A percentile compares a stretch with the other conserved stretches of the same genome.
These are phyloP conservation scores for Carterocephalus palaemon DNA, from an alignment of 2,888 invertebrate genomes.

Conservation along the genomic window DNA sequence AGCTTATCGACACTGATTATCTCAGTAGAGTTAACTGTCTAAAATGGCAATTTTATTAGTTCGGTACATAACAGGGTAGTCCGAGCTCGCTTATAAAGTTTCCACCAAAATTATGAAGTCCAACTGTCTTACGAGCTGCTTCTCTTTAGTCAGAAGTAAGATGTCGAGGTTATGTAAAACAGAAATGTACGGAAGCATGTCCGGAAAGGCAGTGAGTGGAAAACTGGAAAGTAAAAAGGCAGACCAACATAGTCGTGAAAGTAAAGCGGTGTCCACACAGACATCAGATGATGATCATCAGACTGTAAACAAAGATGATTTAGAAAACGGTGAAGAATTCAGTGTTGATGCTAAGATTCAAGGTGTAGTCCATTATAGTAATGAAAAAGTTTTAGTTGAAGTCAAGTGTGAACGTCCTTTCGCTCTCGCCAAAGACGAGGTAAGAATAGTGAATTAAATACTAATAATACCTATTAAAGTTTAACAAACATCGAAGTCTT, in stretches of 20 bases:
- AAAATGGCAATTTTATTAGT: conserved; percentile 6
- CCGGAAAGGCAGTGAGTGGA: conserved; percentile 31
- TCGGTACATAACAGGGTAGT: not conserved
- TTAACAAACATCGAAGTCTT: too few relatives aligned
- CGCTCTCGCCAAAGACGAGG: not conserved
- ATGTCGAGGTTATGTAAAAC: conserved; percentile 18
- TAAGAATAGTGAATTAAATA: not conserved
- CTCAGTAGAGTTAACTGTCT: not conserved
- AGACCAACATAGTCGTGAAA: conserved; percentile 20
- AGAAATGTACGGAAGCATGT: conserved; percentile 11
- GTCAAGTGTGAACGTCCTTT: not conserved
- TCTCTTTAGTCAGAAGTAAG: conserved; percentile 7
- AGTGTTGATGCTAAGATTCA: not conserved
- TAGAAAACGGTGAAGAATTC: conserved; percentile 1
- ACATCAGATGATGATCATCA: conserved; percentile 25
- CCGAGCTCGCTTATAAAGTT: conserved; percentile 5
- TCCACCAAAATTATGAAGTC: too few relatives aligned
- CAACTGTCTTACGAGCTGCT: conserved; percentile 13
- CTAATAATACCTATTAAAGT: too few relatives aligned
- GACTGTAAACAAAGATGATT: conserved; percentile 1
- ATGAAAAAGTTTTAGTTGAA: not conserved
- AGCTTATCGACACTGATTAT: not conserved
- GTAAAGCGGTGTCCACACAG: conserved; percentile 33
- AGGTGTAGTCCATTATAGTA: not conserved
- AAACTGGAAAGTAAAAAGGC: conserved; percentile 8